These are phyloP conservation scores for Indicator maculatus DNA, from an alignment of 2,113 vertebrate species.

Conservation along the genomic window DNA sequence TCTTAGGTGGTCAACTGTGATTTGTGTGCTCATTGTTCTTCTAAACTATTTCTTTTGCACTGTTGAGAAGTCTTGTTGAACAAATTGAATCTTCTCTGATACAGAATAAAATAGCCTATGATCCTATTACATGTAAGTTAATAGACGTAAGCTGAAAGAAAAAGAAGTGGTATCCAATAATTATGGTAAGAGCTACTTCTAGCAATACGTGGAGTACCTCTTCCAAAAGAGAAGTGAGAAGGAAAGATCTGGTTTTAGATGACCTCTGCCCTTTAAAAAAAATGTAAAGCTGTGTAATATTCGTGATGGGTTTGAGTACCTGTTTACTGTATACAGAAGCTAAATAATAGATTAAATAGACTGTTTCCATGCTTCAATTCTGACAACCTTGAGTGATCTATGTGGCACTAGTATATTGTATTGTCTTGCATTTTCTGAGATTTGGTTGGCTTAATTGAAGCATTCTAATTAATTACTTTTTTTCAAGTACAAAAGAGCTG, in stretches of 20 bases:
- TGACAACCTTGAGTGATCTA: neutral
- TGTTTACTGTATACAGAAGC: neutral
- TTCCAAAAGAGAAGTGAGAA: neutral
- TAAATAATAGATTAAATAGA: constrained; percentile 35
- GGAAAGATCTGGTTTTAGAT: neutral
- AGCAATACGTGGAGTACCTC: neutral
- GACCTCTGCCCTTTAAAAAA: neutral
- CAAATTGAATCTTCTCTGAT: neutral
- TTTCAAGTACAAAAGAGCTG: neutral
- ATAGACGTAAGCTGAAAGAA: neutral
- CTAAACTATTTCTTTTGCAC: neutral
- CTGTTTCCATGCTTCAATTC: neutral
- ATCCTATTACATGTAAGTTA: neutral
- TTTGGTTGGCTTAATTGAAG: neutral
- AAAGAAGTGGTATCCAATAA: neutral
- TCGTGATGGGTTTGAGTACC: neutral
- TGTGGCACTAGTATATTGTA: neutral
- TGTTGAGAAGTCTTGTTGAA: neutral
- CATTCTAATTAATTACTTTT: constrained; percentile 2
- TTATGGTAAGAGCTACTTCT: neutral
- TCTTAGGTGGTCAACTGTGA: neutral
- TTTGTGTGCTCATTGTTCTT: neutral
- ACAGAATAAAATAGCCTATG: neutral
- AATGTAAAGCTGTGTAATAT: neutral
- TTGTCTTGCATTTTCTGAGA: neutral